phyloP scores from a whole-genome alignment of 2,797 vertebrate genomes.

The Cercopithecus neglectus region DNA sequence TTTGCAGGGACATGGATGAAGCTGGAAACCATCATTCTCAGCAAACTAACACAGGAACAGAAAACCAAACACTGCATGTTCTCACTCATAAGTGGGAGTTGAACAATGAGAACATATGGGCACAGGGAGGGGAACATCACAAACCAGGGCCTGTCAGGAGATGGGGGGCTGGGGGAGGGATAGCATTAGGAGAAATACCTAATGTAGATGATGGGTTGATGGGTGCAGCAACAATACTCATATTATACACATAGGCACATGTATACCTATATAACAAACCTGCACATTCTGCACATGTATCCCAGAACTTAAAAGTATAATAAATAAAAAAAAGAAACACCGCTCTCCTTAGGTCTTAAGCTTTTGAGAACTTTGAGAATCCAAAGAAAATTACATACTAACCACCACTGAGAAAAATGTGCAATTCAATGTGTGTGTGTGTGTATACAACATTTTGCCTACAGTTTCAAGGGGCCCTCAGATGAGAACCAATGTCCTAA shows the following conservation, averaged over 20 bases:
- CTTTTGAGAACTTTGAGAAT: slow-evolving; percentile 17
- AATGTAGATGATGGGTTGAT: too few species aligned
- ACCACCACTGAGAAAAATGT: background rate
- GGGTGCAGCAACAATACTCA: too few species aligned
- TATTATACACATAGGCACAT: background rate
- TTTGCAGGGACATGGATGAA: too few species aligned
- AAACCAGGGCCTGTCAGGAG: too few species aligned
- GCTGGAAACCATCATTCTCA: too few species aligned
- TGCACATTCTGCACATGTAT: background rate
- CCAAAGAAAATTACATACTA: slow-evolving; percentile 5
- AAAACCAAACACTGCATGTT: too few species aligned
- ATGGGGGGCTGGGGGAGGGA: too few species aligned
- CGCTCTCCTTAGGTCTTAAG: background rate
- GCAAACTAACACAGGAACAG: too few species aligned
- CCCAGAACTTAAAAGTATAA: background rate
- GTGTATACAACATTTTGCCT: background rate
- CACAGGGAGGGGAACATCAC: too few species aligned
- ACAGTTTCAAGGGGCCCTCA: background rate
- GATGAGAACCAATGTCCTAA: background rate
- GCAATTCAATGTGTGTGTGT: background rate
- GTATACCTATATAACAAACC: background rate
- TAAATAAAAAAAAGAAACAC: background rate
- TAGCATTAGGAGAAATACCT: too few species aligned
- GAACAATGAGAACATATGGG: too few species aligned
- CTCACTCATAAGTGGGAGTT: too few species aligned